Evolutionary conservation across 2,797 vertebrate genomes (phyloP), one percentile per base, ranked within the genome.

Genomic region (Catostomus latipinnis): DNA sequence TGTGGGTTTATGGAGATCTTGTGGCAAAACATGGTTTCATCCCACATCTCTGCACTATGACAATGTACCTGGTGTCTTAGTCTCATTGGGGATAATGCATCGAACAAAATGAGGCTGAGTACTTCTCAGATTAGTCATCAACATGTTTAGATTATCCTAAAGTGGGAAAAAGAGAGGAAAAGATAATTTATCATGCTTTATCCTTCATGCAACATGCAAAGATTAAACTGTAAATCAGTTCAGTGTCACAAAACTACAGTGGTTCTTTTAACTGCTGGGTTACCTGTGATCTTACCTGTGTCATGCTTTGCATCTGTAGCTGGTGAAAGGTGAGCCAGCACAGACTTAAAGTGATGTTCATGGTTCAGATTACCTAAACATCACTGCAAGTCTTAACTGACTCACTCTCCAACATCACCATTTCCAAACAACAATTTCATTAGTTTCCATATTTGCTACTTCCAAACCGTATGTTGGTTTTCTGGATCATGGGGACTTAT

Each of bases 321-420:
- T 80, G 68, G 43, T 82, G 89, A 92, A 91, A 91, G 92, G 85
- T 91, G 94, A 95, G 91, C 90, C 90, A 96, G 96, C 95, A 95
- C 95, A 96, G 96, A 96, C 95, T 96, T 95, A 95, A 95, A 95
- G 95, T 96, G 95, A 96, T 96, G 96, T 96, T 96, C 94, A 96
- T 94, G 91, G 91, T 88, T 92, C 92, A 92, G 90, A 91, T 92
- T 90, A 93, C 91, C 94, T 96, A 96, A 96, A 96, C 96, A 96
- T 96, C 96, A 96, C 96, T 96, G 94, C 96, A 96, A 96, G 95
- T 96, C 96, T 96, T 96, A 96, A 96, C 95, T 78, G 92, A 91
- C 87, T 88, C 94, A 90, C 91, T 89, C 94, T 91, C 95, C 83
- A 60, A 4, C 34, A 45, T 13, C 14, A 34, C 34, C 34, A 76